Base-by-base conservation (phyloP, 2,888 invertebrate genomes). In the Catocala nupta region DNA sequence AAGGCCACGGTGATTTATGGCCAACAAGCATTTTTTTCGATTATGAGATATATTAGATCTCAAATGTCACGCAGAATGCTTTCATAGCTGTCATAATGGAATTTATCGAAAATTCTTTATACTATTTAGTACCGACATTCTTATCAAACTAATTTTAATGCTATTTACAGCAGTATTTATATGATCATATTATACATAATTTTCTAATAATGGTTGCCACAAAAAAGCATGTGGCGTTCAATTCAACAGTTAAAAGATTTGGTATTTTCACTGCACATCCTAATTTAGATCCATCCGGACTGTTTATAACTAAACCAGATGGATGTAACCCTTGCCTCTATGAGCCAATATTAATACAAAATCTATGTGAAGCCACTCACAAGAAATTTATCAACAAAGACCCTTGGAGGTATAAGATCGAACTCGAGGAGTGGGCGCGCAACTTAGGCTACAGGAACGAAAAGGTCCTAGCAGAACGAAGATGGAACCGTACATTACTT, bases 401-500 rank as follows among this genome's bases (percentile, higher is more conserved):
- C 49, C 89, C 90, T 1, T 93, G 93, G 93, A 82, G 77, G 63
- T 89, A 88, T 65, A 91, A 92, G 75, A 84, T 67, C 9, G 91
- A 91, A 63, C 73, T 92, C 11, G 93, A 93, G 70, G 90, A 90
- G 34, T 93, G 93, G 93, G 82, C 89, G 1, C 76, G 75, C 67
- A 90, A 93, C 71, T 84, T 93, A 43, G 93, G 93, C 5, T 93
- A 91, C 62, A 86, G 92, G 70, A 93, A 93, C 65, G 88, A 88
- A 75, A 80, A 81, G 63, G 63, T 92, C 16, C 81, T 93, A 7
- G 80, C 81, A 11, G 60, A 75, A 44, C 81, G 87, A 42, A 76
- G 49, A 56, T 91, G 90, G 89, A 76, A 71, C 33, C 68, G 59
- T n/a, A 81, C 88, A 1, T 50, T 90, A 36, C 68, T 90, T 5